Evolutionary conservation across 2,888 invertebrate species (phyloP).

Genomic region (Fabriciana adippe): DNA sequence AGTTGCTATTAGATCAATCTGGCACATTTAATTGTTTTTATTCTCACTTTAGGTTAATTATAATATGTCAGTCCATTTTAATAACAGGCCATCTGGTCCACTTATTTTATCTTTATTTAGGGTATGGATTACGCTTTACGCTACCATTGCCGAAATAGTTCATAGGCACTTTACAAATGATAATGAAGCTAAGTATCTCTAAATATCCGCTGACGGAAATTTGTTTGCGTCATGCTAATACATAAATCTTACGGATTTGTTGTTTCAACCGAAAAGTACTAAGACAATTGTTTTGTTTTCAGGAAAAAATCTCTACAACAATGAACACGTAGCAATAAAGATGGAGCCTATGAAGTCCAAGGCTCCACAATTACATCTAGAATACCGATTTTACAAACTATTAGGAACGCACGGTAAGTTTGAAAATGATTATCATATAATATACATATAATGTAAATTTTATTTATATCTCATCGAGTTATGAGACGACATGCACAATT

Average conservation of each 20-base stretch:
- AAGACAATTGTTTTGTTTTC: slow-evolving; percentile 67
- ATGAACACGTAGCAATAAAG: slow-evolving; percentile 99
- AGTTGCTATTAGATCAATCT: background rate
- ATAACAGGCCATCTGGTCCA: slow-evolving; percentile 37
- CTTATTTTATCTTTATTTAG: slow-evolving; percentile 33
- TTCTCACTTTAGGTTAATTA: slow-evolving; percentile 12
- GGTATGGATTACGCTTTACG: slow-evolving; percentile 32
- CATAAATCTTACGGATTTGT: slow-evolving; percentile 21
- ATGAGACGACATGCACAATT: too few relatives aligned
- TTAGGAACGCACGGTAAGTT: slow-evolving; percentile 97
- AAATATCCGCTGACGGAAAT: slow-evolving; percentile 29
- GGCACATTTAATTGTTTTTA: slow-evolving; percentile 7
- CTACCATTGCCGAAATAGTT: slow-evolving; percentile 36
- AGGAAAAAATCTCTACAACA: slow-evolving; percentile 99
- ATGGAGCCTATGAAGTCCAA: slow-evolving; percentile 99
- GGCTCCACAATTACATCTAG: slow-evolving; percentile 99
- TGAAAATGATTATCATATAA: slow-evolving; percentile 18
- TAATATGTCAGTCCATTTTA: slow-evolving; percentile 33
- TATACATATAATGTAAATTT: background rate
- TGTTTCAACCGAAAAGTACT: slow-evolving; percentile 13
- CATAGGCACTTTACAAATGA: slow-evolving; percentile 33
- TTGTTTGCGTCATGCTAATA: slow-evolving; percentile 29
- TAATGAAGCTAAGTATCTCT: slow-evolving; percentile 35
- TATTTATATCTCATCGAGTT: too few relatives aligned
- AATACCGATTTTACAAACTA: slow-evolving; percentile 99